Base-by-base conservation (phyloP, 1,140 invertebrate genomes). In the Drosophila simulans region DNA sequence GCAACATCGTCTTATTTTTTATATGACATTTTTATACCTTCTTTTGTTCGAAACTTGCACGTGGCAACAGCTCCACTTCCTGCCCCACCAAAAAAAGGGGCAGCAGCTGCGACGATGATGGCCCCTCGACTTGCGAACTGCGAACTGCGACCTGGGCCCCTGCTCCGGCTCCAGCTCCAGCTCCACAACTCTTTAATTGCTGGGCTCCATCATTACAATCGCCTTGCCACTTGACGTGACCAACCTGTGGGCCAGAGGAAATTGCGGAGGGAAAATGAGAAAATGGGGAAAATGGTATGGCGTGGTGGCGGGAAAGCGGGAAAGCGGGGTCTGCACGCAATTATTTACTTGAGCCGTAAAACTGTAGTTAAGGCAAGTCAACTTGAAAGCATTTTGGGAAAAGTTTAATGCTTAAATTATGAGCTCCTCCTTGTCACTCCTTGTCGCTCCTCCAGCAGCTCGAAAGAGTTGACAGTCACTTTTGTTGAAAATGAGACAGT, bases 361-460 rank as follows among this genome's bases (percentile, higher is more conserved):
- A 88, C 79, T 83, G 83, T 88, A 88, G 83, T 88, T 89, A 88
- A 88, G 83, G 66, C 84, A 88, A 88, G 84, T 88, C 83, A 89
- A 88, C 83, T 88, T 83, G 83, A 88, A 88, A 88, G 83, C 84
- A 89, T 88, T 70, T 88, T 79, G 80, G 77, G 76, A 88, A 88
- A 77, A 88, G 83, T 88, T 88, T 88, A 88, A 88, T 88, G 84
- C 84, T 88, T 88, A 88, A 88, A 88, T 88, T 88, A 88, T 88
- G 84, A 88, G 83, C 84, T 77, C 39, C 74, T 73, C 71, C 60
- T 62, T 79, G 48, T 53, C 59, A 73, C 37, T 46, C 31, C 31
- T 31, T 10, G 31, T 31, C 51, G 56, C 40, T 20, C 25, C 31
- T 31, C 17, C 17, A 20, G 42, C 17, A 13, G 13, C 12, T 20